Base-by-base conservation (phyloP, 2,888 invertebrate genomes). In the Eumacrocentrus americanus region DNA sequence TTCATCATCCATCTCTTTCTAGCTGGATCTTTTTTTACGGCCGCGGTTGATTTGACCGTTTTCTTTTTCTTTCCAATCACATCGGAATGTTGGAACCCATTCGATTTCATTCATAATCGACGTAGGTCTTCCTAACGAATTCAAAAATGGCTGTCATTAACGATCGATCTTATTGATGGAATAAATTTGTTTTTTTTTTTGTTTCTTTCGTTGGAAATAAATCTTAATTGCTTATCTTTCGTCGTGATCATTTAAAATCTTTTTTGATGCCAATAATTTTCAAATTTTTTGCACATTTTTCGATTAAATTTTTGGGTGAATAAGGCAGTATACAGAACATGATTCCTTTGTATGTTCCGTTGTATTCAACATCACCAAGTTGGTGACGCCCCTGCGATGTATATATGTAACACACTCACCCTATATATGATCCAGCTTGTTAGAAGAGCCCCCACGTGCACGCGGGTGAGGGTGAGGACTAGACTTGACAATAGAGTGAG, bases 401-500 rank as follows among this genome's bases (percentile, higher is more conserved):
- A 29, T 29, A 29, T 29, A 29, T 6, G 29, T 29, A 29, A 29
- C 29, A 23, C 46, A 23, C 46, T 23, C 46, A 46, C 46, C 25
- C 46, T 25, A 46, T 25, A n/a, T 18, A 46, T 14, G 46, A 46
- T 46, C 46, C 23, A 14, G 46, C 46, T 23, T 46, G 46, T 46
- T 46, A 46, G 46, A 46, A 25, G 25, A 50, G 40, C 29, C 37
- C 29, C 56, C 34, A 51, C 47, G 54, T 55, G 46, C 47, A 40
- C 12, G 40, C 16, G 50, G 35, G 38, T 23, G 44, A 38, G 61
- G 57, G 34, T 16, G 42, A 60, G 38, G 61, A 46, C 51, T 61
- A 62, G 61, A 59, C 50, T 44, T 44, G 62, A 76, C 77, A 77
- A 78, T 76, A 66, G 64, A 62, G 65, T 69, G 72, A 66, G 64